Percentiles rank a stretch among this genome's conserved stretches.
phyloP scores from a whole-genome alignment of 2,888 invertebrate genomes.

The Ophraella communa region DNA sequence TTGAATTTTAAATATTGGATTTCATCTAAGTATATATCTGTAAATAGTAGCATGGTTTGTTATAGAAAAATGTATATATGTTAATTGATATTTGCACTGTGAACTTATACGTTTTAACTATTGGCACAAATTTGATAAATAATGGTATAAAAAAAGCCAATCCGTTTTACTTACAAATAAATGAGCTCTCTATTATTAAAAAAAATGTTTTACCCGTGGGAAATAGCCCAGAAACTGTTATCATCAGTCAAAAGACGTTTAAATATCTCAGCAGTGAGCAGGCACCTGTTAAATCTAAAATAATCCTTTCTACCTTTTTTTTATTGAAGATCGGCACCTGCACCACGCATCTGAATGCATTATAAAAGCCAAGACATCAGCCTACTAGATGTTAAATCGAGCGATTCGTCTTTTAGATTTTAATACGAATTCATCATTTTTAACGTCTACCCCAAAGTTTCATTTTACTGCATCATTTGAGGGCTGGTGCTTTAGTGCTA shows the following conservation, averaged over 20 bases:
- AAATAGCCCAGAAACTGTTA: slow-evolving; percentile 29
- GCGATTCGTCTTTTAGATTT: slow-evolving; percentile 20
- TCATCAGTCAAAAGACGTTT: slow-evolving; percentile 32
- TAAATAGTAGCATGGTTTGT: too few species aligned
- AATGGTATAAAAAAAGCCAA: not conserved
- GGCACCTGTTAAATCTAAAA: slow-evolving; percentile 48
- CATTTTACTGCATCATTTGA: too few species aligned
- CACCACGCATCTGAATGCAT: slow-evolving; percentile 29
- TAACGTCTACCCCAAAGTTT: not conserved
- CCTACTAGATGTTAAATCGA: slow-evolving; percentile 25
- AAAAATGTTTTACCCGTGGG: slow-evolving; percentile 26
- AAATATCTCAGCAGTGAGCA: slow-evolving; percentile 29
- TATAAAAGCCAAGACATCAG: slow-evolving; percentile 31
- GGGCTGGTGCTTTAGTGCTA: too few species aligned
- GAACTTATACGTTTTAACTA: too few species aligned
- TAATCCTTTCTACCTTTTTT: slow-evolving; percentile 40
- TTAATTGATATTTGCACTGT: too few species aligned
- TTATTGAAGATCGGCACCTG: slow-evolving; percentile 37
- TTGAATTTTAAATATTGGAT: too few species aligned
- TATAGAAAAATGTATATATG: too few species aligned
- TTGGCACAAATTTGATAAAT: not conserved
- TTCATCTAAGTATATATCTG: too few species aligned
- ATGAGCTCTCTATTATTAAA: not conserved
- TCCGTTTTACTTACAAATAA: not conserved
- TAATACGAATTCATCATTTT: slow-evolving; percentile 21